Evolutionary conservation across 2,113 vertebrate species (phyloP).

Genomic region (Motacilla alba): DNA sequence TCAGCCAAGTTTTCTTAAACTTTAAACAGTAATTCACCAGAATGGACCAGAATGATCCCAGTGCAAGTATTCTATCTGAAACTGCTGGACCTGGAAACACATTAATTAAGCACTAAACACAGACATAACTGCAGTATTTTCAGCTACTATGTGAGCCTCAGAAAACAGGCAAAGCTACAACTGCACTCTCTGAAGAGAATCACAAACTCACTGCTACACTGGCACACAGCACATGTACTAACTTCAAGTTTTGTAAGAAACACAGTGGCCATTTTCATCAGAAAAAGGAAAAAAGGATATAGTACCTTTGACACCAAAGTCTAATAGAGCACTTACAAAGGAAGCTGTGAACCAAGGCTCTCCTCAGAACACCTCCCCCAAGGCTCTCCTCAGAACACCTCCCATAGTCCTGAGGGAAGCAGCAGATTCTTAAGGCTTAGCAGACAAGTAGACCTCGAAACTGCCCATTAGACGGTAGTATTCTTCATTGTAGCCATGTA

Average conservation of each 20-base stretch:
- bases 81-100: not conserved
- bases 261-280: not conserved
- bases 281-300: not conserved
- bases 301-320: not conserved
- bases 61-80: not conserved
- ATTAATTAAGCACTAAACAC: not conserved
- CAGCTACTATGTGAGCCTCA: not conserved
- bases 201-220: not conserved
- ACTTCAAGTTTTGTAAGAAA: not conserved
- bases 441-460: not conserved
- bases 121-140: not conserved
- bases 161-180: not conserved
- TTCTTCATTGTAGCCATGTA: not conserved
- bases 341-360: not conserved
- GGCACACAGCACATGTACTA: not conserved
- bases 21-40: not conserved
- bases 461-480: not conserved
- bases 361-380: not conserved
- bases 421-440: not conserved
- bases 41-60: not conserved
- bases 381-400: not conserved
- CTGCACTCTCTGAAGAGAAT: not conserved
- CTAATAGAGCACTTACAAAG: not conserved
- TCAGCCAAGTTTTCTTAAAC: not conserved
- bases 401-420: not conserved